Conservation (phyloP, 2,888 invertebrate genomes). For the Idaea straminata region DNA sequence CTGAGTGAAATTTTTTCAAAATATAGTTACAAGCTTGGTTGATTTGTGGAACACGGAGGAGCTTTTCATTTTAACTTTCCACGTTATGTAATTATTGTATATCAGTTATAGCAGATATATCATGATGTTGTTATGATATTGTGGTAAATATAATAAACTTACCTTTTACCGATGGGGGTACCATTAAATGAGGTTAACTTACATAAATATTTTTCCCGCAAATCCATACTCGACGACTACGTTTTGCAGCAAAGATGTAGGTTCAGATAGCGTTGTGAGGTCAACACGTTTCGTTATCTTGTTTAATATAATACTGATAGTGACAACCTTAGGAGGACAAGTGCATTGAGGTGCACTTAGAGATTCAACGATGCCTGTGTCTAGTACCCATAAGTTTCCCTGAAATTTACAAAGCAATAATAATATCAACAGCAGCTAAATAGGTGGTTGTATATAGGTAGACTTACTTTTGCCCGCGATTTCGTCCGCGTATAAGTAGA, state of each 20-base stretch:
- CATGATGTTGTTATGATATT: too few species aligned
- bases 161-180: not conserved
- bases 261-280: slow-evolving; percentile 78
- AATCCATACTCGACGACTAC: slow-evolving; percentile 83
- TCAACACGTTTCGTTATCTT: slow-evolving; percentile 83
- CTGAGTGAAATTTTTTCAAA: too few species aligned
- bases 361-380: slow-evolving; percentile 85
- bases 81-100: too few species aligned
- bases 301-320: slow-evolving; percentile 79
- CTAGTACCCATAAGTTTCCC: slow-evolving; percentile 86
- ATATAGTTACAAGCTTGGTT: too few species aligned
- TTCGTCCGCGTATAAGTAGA: too few species aligned
- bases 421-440: slow-evolving; percentile 1
- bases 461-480: not conserved
- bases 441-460: not conserved
- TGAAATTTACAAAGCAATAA: slow-evolving; percentile 40
- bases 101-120: too few species aligned
- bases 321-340: slow-evolving; percentile 85
- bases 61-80: too few species aligned
- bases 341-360: slow-evolving; percentile 82
- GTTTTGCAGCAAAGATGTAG: slow-evolving; percentile 84
- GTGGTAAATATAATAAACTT: too few species aligned
- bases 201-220: slow-evolving; percentile 81
- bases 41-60: too few species aligned
- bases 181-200: slow-evolving; percentile 35